phyloP scores from a whole-genome alignment of 1,140 invertebrate species.

The Druon quercuslanigerum region DNA sequence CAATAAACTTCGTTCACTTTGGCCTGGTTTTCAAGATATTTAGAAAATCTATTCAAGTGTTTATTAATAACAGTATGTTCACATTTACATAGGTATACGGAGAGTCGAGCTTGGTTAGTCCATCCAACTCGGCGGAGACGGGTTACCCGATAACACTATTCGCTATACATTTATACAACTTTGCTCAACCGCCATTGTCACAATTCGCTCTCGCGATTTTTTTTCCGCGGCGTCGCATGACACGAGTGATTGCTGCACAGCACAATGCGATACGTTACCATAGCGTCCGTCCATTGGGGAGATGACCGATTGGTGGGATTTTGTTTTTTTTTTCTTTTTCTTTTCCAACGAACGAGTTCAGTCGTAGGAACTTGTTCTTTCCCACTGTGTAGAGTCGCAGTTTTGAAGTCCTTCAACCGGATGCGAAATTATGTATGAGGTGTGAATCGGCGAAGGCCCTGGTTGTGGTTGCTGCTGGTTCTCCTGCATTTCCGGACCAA shows the following conservation, averaged over 20 bases:
- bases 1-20: constrained; percentile 17
- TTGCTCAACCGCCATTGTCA: constrained; percentile 39
- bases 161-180: constrained; percentile 74
- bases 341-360: constrained; percentile 52
- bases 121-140: constrained; percentile 59
- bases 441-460: constrained; percentile 57
- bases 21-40: constrained; percentile 46
- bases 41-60: constrained; percentile 54
- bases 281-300: constrained; percentile 50
- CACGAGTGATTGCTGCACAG: constrained; percentile 16
- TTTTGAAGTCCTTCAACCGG: constrained; percentile 61
- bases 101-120: constrained; percentile 57
- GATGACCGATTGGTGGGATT: constrained; percentile 48
- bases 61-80: constrained; percentile 64
- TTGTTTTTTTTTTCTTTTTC: too few relatives aligned
- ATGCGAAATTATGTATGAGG: constrained; percentile 44
- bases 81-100: constrained; percentile 66
- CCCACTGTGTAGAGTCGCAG: constrained; percentile 65
- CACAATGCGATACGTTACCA: constrained; percentile 40
- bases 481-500: constrained; percentile 29
- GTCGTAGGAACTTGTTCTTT: constrained; percentile 45
- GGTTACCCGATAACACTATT: constrained; percentile 63
- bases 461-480: constrained; percentile 58
- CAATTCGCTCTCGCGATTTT: constrained; percentile 36
- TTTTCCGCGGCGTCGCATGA: constrained; percentile 24